These are phyloP conservation scores for Crenuchus spilurus DNA, from an alignment of 2,797 vertebrate genomes.

Conservation along the genomic window DNA sequence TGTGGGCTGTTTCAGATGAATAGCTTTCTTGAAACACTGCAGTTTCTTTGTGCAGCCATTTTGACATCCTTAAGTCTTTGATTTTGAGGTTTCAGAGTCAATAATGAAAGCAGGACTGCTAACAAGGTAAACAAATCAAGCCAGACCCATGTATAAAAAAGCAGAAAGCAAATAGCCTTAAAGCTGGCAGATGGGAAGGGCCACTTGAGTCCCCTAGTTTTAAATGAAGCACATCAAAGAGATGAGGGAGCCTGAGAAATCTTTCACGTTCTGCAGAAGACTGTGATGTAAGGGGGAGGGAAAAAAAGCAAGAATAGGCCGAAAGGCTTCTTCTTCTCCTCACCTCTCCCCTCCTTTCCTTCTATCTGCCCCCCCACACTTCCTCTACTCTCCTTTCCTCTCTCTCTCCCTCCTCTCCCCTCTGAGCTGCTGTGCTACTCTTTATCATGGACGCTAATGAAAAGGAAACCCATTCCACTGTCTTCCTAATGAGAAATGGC, in stretches of 20 bases:
- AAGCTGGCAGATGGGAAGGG: slow-evolving; percentile 71
- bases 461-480: slow-evolving; percentile 66
- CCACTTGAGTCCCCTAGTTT: slow-evolving; percentile 69
- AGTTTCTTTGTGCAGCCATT: slow-evolving; percentile 31
- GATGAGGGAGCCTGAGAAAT: slow-evolving; percentile 66
- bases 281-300: slow-evolving; percentile 61
- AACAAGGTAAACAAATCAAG: slow-evolving; percentile 45
- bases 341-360: slow-evolving; percentile 17
- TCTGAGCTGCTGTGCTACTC: slow-evolving; percentile 48
- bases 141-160: neutral
- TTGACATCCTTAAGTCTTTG: slow-evolving; percentile 41
- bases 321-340: slow-evolving; percentile 56
- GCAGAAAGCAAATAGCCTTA: slow-evolving; percentile 36
- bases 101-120: slow-evolving; percentile 32
- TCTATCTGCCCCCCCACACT: neutral
- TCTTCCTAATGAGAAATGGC: slow-evolving; percentile 76
- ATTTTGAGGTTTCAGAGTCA: slow-evolving; percentile 28
- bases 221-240: slow-evolving; percentile 77
- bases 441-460: slow-evolving; percentile 71
- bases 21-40: slow-evolving; percentile 16
- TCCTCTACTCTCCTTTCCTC: neutral
- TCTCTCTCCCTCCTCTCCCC: slow-evolving; percentile 24
- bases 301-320: slow-evolving; percentile 61
- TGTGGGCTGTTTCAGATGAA: slow-evolving; percentile 21
- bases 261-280: slow-evolving; percentile 63